phyloP scores from a whole-genome alignment of 92 coral and sea anemone species.

The Umimayanthus kanabou region DNA sequence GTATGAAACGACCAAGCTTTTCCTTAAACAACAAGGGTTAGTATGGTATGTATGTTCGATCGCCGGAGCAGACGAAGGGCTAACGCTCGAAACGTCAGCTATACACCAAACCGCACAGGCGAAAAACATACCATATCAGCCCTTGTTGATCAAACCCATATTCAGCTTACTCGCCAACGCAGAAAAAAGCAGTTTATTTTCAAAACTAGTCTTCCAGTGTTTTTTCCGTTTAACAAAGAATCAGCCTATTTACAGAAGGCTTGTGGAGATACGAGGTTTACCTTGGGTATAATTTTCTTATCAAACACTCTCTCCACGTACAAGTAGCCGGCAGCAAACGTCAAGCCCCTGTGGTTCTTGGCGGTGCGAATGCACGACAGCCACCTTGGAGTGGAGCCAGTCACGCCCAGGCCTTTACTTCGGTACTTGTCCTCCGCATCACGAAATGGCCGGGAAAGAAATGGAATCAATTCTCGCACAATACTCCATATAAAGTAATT shows the following conservation, averaged over 20 bases:
- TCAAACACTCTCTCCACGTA: conserved; percentile 70
- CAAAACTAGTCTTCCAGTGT: no score
- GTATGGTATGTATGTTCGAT: no score
- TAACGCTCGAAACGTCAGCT: no score
- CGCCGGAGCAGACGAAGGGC: no score
- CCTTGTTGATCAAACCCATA: no score
- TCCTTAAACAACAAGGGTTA: no score
- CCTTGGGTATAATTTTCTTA: conserved; percentile 64
- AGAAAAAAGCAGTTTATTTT: no score
- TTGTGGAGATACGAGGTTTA: background rate
- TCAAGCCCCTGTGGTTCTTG: conserved; percentile 59
- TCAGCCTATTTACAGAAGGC: background rate
- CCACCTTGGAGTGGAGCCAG: conserved; percentile 72
- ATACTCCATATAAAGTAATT: conserved; percentile 83
- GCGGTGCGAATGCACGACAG: conserved; percentile 61
- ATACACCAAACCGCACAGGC: no score
- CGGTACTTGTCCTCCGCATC: conserved; percentile 70
- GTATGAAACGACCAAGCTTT: no score
- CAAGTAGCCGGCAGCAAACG: conserved; percentile 76
- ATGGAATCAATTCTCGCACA: conserved; percentile 64
- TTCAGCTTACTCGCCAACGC: no score
- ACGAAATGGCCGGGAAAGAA: conserved; percentile 78
- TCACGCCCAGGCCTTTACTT: conserved; percentile 44
- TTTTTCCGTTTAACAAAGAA: no score
- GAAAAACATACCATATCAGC: no score